Base-by-base conservation (phyloP, 2,888 invertebrate genomes). In the Cheilosia soror region DNA sequence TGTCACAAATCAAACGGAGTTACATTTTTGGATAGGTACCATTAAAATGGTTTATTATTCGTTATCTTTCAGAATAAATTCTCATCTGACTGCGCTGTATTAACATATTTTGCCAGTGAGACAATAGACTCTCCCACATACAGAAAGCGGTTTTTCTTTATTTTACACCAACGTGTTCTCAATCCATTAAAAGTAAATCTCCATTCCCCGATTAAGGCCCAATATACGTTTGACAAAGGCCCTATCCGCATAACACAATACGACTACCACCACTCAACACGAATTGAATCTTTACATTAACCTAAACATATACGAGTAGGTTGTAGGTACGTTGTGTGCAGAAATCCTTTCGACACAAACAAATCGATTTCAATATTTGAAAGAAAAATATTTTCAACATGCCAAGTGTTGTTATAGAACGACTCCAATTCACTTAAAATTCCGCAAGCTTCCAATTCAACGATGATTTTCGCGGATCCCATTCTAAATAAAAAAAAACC, bases 391-490 rank as follows among this genome's bases (percentile, higher is more conserved):
- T 49, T 25, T 20, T 0, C 27, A 68, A 68, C 29, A 44, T n/a
- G 15, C 40, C 20, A 33, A 20, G 11, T 29, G 49, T 37, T 37
- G 37, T 37, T 11, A 11, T 51, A 25, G 44, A 44, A 31, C 5
- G 47, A 71, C 57, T 79, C 49, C 75, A 84, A 75, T 80, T 80
- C 80, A 84, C 80, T 84, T 84, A 76, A 79, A 80, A 80, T 84
- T 76, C 75, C 65, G 55, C 58, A 66, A 58, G 51, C 68, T 55
- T 72, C 63, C 65, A 47, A 13, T 49, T 63, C 47, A 57, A 13
- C 29, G 63, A 78, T 71, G 53, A 69, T 78, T 71, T 57, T 33
- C 31, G 37, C 53, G 60, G 51, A 77, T 27, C 62, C 60, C 44
- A 29, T 11, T 11, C 42, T 53, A 44, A 4, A n/a, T 13, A 25